Evolutionary conservation across 1,140 invertebrate species (phyloP), one percentile per base, ranked within the genome.

Genomic region (Leptopilina clavipes): DNA sequence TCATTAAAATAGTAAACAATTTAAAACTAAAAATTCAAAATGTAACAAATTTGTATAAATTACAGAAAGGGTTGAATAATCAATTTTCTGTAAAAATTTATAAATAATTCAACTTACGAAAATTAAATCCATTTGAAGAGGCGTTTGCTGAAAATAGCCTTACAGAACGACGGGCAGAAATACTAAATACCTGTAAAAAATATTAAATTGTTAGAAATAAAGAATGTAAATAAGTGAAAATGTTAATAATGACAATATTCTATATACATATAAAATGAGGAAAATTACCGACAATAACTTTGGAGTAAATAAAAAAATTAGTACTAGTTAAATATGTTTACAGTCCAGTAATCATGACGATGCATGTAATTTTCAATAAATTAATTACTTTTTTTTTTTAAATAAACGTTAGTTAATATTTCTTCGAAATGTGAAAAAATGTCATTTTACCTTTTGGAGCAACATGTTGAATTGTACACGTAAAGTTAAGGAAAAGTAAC

Each of bases 71-170:
- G 12, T 44, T 31, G 25, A 31, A 44, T 44, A 14, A n/a, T n/a
- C n/a, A n/a, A n/a, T n/a, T n/a, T n/a, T n/a, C n/a, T n/a, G n/a
- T n/a, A 14, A 44, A 48, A n/a, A 22, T 7, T 10, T 9, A 25
- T 54, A 76, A 74, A 44, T 72, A 18, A 76, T 59, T 70, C 18
- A 71, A 86, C 86, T 83, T 77, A 90, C 89, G 79, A 80, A 90
- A 90, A 78, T 52, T 86, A 59, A 77, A 84, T 76, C 89, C 89
- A 80, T 79, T 85, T 10, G 74, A 72, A 43, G 40, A 14, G 48
- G 77, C 70, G 37, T 76, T 81, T 45, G 84, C 78, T 22, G 88
- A 87, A 71, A 88, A 89, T 17, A 77, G n/a, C 76, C 87, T 85
- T 2, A 56, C 52, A 37, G 43, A 83, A 52, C 82, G 73, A 17